Base-by-base conservation (phyloP, 2,888 invertebrate species). In the Brachylomia viminalis region DNA sequence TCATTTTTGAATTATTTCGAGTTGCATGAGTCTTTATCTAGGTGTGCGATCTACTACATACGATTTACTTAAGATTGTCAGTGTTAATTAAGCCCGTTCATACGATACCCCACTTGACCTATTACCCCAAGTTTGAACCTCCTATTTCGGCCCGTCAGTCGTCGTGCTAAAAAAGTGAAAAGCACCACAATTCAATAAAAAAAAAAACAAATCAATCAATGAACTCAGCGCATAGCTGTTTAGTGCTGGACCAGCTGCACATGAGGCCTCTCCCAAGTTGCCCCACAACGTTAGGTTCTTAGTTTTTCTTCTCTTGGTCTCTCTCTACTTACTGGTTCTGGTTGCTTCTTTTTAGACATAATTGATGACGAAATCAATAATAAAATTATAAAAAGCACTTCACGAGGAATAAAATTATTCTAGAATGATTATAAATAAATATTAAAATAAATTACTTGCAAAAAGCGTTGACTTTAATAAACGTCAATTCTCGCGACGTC, bases 291-390 rank as follows among this genome's bases (percentile, higher is more conserved):
- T 67, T n/a, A 67, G 23, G 17, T 49, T 49, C 47, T 23, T 8
- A 1, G 5, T 30, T 47, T 66, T 23, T 66, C 23, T 49, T 49
- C 30, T 42, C 17, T 52, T 11, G 30, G 47, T n/a, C 17, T 15
- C 2, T 33, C 15, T 45, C n/a, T 72, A 80, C 80, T 80, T 81
- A 80, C 80, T 15, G 67, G 75, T 68, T 75, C 67, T 17, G 64
- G 15, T 72, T 61, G 65, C 56, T 64, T 67, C n/a, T 72, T 75
- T 72, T 61, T 80, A 59, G 80, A 75, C 75, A 75, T 72, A 11
- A 49, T 49, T 27, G 20, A 54, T 71, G 11, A 52, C 10, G 0
- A n/a, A 17, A 38, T n/a, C 0, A 42, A 62, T n/a, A 49, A 6
- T n/a, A n/a, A n/a, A n/a, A n/a, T 61, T 30, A 61, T 61, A 2